These are phyloP conservation scores for Blastomussa wellsi DNA, from an alignment of 92 coral and sea anemone genomes.

Conservation along the genomic window DNA sequence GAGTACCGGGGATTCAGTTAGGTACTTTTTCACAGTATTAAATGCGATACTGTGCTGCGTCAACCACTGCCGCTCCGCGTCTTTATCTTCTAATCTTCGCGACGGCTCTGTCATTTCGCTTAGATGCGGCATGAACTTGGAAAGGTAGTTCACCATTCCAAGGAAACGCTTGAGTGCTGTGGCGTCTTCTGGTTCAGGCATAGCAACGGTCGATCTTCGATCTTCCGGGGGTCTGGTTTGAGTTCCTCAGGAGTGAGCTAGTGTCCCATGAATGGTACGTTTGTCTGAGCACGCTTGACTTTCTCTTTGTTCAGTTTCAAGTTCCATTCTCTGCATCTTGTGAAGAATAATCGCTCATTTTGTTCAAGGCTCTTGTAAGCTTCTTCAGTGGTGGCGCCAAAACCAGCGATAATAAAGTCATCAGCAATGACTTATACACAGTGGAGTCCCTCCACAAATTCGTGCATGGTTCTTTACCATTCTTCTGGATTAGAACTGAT, in stretches of 20 bases:
- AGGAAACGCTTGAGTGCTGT: conserved; percentile 29
- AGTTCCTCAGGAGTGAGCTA: conserved; percentile 12
- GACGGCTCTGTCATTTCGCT: conserved; percentile 43
- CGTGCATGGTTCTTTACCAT: conserved; percentile 36
- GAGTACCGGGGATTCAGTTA: conserved; percentile 39
- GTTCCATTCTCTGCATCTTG: conserved; percentile 52
- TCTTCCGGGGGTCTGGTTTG: conserved; percentile 30
- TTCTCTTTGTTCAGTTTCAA: conserved; percentile 36
- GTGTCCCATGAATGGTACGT: conserved; percentile 41
- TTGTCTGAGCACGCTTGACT: conserved; percentile 37
- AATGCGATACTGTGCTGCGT: conserved; percentile 29
- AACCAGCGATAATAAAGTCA: conserved; percentile 49
- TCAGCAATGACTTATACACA: conserved; percentile 49
- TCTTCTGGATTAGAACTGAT: conserved; percentile 17
- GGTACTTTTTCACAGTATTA: conserved; percentile 35
- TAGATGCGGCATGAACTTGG: conserved; percentile 18
- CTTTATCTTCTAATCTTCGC: conserved; percentile 41
- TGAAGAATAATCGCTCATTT: conserved; percentile 46
- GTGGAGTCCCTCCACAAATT: conserved; percentile 39
- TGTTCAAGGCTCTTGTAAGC: conserved; percentile 30
- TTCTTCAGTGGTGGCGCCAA: conserved; percentile 31
- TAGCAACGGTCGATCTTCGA: conserved; percentile 25
- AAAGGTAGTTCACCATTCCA: conserved; percentile 46
- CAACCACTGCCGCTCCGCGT: conserved; percentile 57
- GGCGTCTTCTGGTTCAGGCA: conserved; percentile 34